Evolutionary conservation across 2,888 invertebrate species (phyloP), one percentile per base, ranked within the genome.

Genomic region (Metallyticus violacea): DNA sequence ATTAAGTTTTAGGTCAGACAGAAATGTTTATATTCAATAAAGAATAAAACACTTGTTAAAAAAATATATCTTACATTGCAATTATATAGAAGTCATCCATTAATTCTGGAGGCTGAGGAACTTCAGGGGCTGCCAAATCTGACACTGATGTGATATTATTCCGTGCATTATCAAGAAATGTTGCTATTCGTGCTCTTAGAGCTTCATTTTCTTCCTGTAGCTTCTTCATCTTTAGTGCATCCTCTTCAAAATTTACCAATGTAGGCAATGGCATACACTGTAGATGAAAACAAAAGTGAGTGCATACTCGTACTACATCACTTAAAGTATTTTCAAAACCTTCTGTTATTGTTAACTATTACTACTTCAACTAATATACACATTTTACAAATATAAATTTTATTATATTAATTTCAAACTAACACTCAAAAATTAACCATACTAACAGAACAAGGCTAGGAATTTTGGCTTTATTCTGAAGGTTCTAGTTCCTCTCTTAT

Each of bases 1-100:
- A n/a, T n/a, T n/a, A n/a, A n/a, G n/a, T n/a, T n/a, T n/a, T n/a
- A n/a, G n/a, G n/a, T n/a, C n/a, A n/a, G n/a, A n/a, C n/a, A n/a
- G 0, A 78, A 78, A 2, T n/a, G 78, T 78, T 78, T 78, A n/a
- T 5, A 79, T 5, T 15, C 6, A 88, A n/a, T n/a, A n/a, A n/a
- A n/a, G n/a, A n/a, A n/a, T n/a, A n/a, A n/a, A n/a, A n/a, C n/a
- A n/a, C n/a, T n/a, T n/a, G n/a, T n/a, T n/a, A n/a, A n/a, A n/a
- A n/a, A 82, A 86, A 28, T 26, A 7, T 87, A 86, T 91, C 92
- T 90, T 95, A 97, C 90, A 97, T 95, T 9, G 98, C 97, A 88
- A 97, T 96, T 27, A 97, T 96, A 90, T 96, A 97, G 92, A 98
- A 98, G 92, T 98, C 98, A 91, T 98, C 98, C 89, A 98, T 95